These are phyloP conservation scores for Cydia fagiglandana DNA, from an alignment of 1,140 invertebrate species.

Conservation along the genomic window DNA sequence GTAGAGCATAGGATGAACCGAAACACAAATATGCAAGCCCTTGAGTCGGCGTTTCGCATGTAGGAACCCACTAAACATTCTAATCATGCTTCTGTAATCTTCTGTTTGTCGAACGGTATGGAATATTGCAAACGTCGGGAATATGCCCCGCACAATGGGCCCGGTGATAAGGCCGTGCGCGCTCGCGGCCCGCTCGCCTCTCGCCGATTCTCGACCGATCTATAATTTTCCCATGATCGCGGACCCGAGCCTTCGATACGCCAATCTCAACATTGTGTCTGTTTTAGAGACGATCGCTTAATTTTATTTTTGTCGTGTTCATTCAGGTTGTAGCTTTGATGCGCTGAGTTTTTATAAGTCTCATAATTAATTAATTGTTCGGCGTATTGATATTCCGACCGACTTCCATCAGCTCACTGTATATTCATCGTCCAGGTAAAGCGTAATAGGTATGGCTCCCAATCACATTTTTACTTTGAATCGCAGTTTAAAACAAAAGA, in stretches of 20 bases:
- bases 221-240: conserved; percentile 61
- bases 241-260: conserved; percentile 39
- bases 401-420: not conserved
- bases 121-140: conserved; percentile 65
- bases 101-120: conserved; percentile 54
- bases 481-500: conserved; percentile 40
- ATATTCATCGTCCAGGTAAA: conserved; percentile 8
- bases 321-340: not conserved
- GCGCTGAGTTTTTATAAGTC: not conserved
- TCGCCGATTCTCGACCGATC: conserved; percentile 52
- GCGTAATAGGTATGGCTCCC: conserved; percentile 6
- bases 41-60: conserved; percentile 1
- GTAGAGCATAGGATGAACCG: conserved; percentile 11
- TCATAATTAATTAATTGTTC: not conserved
- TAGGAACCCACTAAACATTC: conserved; percentile 47
- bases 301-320: conserved; percentile 39
- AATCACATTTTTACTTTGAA: conserved; percentile 33
- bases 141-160: conserved; percentile 58
- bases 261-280: conserved; percentile 42
- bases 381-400: not conserved
- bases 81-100: conserved; percentile 64
- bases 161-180: conserved; percentile 49
- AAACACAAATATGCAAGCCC: not conserved
- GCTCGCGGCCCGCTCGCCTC: conserved; percentile 40
- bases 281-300: conserved; percentile 45